Evolutionary conservation across 1,140 invertebrate species (phyloP), one percentile per base, ranked within the genome.

Genomic region (Frieseomelitta varia): DNA sequence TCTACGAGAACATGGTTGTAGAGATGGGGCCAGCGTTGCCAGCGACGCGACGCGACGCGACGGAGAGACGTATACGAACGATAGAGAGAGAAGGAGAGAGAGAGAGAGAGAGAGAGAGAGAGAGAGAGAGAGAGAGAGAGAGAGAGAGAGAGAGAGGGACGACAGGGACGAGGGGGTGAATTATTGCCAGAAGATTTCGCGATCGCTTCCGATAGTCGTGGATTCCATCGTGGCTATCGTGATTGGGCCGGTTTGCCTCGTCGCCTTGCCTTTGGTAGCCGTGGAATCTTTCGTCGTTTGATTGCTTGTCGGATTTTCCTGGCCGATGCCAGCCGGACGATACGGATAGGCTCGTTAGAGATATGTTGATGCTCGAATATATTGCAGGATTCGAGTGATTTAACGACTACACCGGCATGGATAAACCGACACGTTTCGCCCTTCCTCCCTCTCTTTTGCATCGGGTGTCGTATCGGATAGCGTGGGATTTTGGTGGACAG

Each of bases 121-220:
- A 39, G 3, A 39, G 39, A 39, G 19, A 6, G 39, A 47, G 8
- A 8, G 12, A n/a, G 72, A 56, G 24, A 74, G 53, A 34, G n/a
- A 17, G 56, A 61, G 69, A 51, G 39, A 39, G 39, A 8, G 39
- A 39, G 39, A 8, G 6, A 47, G 39, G 30, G 30, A 30, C 65
- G 87, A 56, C 63, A 73, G 76, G 75, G 79, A 17, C 61, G 81
- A 85, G 86, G 56, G 85, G 81, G 73, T 93, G 91, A 92, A 92
- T 93, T 92, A 93, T 92, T 90, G 92, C 91, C 72, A 68, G 84
- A 84, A 79, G 88, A 90, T 90, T 93, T 90, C 86, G 89, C 91
- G 92, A 93, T 93, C 91, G 92, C 91, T 93, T 92, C 92, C 92
- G 92, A 93, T 93, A 92, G 92, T 92, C 89, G 90, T 85, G 91